Percentiles rank a stretch among this genome's conserved stretches.
Evolutionary conservation across 2,797 vertebrate genomes (phyloP).

Genomic region (Pempheris klunzingeri): DNA sequence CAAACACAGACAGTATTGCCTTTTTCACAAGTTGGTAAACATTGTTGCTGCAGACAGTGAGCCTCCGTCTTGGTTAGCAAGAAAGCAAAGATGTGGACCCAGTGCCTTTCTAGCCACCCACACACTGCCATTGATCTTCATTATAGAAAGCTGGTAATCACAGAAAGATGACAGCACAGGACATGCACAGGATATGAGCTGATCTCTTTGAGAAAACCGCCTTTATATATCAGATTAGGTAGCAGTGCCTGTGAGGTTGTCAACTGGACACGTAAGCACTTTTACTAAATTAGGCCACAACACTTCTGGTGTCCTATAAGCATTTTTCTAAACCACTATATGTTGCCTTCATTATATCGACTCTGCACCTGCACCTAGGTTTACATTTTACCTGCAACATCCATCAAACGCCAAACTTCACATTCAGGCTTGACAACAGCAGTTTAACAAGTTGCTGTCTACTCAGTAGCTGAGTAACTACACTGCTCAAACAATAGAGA

Average conservation of each 20-base stretch:
- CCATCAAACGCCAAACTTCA: constrained; percentile 33
- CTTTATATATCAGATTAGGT: constrained; percentile 22
- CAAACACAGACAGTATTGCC: constrained; percentile 40
- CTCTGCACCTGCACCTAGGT: constrained; percentile 7
- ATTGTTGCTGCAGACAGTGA: constrained; percentile 50
- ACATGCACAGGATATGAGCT: constrained; percentile 12
- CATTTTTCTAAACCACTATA: constrained; percentile 10
- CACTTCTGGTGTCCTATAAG: constrained; percentile 16
- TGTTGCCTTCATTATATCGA: constrained; percentile 11
- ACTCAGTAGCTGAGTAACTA: constrained; percentile 37
- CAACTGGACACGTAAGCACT: constrained; percentile 22
- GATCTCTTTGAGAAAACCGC: constrained; percentile 3
- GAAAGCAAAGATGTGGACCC: constrained; percentile 19
- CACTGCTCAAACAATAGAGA: constrained; percentile 60
- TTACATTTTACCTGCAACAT: constrained; percentile 15
- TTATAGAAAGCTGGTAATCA: constrained; percentile 23
- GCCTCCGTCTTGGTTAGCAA: constrained; percentile 23
- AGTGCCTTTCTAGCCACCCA: constrained; percentile 26
- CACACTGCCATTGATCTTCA: constrained; percentile 32
- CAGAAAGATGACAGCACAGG: constrained; percentile 13
- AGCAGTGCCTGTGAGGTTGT: constrained; percentile 6
- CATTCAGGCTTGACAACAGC: constrained; percentile 24
- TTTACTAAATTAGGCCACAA: constrained; percentile 37
- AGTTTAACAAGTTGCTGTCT: constrained; percentile 40
- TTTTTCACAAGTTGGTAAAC: constrained; percentile 45